Conservation (phyloP, 2,888 invertebrate genomes). For the Drosophila colorata region DNA sequence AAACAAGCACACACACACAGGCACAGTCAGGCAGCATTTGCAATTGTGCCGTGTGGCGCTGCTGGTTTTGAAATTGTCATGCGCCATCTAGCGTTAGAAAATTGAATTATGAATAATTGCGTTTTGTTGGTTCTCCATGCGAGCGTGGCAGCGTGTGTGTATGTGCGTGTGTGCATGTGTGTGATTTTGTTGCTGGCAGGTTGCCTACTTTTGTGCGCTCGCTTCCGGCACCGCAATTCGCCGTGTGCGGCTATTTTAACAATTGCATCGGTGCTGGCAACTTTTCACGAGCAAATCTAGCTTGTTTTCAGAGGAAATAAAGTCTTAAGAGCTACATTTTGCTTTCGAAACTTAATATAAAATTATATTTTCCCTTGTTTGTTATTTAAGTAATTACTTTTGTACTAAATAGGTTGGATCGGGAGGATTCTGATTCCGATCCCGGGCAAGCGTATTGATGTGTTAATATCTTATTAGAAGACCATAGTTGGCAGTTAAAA, state of each 20-base stretch:
- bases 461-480: too few relatives aligned
- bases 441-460: too few relatives aligned
- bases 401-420: too few relatives aligned
- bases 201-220: constrained; percentile 57
- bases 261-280: constrained; percentile 10
- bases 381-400: too few relatives aligned
- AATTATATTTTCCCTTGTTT: too few relatives aligned
- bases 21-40: constrained; percentile 18
- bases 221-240: constrained; percentile 21
- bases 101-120: constrained; percentile 79
- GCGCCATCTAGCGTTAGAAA: constrained; percentile 73
- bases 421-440: too few relatives aligned
- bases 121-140: constrained; percentile 50
- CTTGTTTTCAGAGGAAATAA: neutral
- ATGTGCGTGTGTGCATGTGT: neutral
- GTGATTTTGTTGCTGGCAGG: constrained; percentile 27
- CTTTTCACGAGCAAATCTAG: neutral
- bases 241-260: constrained; percentile 39
- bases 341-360: too few relatives aligned
- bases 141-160: neutral
- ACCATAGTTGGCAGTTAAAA: too few relatives aligned
- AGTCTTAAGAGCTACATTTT: neutral
- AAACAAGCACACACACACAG: constrained; percentile 3
- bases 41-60: constrained; percentile 47
- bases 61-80: constrained; percentile 65